These are phyloP conservation scores for Sclerodermus sp. DNA, from an alignment of 2,888 invertebrate species.

Conservation along the genomic window DNA sequence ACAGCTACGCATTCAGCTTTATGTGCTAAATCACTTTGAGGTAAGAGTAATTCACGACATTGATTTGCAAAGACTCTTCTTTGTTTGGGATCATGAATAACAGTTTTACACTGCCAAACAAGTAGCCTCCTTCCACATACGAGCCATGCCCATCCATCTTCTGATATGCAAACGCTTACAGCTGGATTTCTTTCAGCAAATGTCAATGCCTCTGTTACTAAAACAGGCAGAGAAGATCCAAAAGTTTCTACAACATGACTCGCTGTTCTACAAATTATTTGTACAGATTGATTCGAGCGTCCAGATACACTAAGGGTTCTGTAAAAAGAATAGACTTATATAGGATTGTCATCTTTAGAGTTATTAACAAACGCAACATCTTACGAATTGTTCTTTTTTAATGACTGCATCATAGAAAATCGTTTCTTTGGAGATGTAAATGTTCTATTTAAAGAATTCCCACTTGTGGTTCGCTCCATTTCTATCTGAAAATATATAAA, in stretches of 20 bases:
- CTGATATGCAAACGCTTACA: slow-evolving; percentile 67
- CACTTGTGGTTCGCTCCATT: slow-evolving; percentile 39
- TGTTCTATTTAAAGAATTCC: slow-evolving; percentile 30
- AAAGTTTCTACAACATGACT: slow-evolving; percentile 76
- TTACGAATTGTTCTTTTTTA: slow-evolving; percentile 50
- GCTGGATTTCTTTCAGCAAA: slow-evolving; percentile 70
- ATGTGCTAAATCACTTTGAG: slow-evolving; percentile 90
- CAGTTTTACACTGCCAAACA: slow-evolving; percentile 78
- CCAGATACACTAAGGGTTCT: slow-evolving; percentile 61
- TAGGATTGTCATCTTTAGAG: neutral
- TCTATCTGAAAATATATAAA: too few species aligned
- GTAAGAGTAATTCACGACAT: slow-evolving; percentile 83
- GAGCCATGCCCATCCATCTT: slow-evolving; percentile 79
- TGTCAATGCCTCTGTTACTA: slow-evolving; percentile 85
- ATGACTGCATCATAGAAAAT: slow-evolving; percentile 49
- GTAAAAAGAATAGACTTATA: slow-evolving; percentile 14
- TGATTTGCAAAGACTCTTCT: slow-evolving; percentile 63
- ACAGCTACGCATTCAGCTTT: slow-evolving; percentile 81
- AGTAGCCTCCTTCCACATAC: slow-evolving; percentile 83
- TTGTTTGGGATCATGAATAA: slow-evolving; percentile 48
- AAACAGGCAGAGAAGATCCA: slow-evolving; percentile 81
- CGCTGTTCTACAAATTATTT: slow-evolving; percentile 76
- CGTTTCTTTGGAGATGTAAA: slow-evolving; percentile 49
- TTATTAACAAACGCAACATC: slow-evolving; percentile 23
- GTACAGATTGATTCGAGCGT: slow-evolving; percentile 69